These are phyloP conservation scores for Odontophorus gujanensis DNA, from an alignment of 2,113 vertebrate species.

Conservation along the genomic window DNA sequence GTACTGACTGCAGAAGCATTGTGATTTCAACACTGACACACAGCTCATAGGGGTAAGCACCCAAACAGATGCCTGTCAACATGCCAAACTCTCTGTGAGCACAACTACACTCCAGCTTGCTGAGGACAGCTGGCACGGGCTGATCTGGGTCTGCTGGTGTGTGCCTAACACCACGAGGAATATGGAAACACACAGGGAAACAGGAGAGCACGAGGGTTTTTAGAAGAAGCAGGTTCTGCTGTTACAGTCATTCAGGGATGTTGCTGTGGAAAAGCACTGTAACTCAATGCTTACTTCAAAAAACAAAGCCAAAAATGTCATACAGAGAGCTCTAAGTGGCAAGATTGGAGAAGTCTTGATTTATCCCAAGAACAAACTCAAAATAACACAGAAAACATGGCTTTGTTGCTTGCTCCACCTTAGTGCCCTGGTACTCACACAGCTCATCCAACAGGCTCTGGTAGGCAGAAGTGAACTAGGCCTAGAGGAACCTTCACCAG, in stretches of 20 bases:
- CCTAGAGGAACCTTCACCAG: background rate
- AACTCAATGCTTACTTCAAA: background rate
- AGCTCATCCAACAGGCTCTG: background rate
- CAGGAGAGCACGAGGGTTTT: background rate
- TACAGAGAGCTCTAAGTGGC: background rate
- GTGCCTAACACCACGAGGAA: accelerated
- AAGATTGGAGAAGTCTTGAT: background rate
- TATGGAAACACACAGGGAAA: background rate
- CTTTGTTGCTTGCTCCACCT: background rate
- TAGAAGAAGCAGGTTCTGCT: background rate
- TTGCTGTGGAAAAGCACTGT: background rate
- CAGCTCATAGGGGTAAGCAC: background rate
- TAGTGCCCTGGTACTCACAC: background rate
- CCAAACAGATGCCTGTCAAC: background rate
- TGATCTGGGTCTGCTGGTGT: background rate
- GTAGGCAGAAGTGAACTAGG: background rate
- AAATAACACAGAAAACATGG: background rate
- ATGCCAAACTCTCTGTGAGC: background rate
- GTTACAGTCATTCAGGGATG: background rate
- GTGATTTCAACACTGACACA: background rate
- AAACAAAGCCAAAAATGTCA: background rate
- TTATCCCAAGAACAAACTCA: background rate
- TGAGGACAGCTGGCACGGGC: background rate
- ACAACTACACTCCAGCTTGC: background rate
- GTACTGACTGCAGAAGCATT: background rate